phyloP scores from a whole-genome alignment of 2,888 invertebrate genomes.

The Hydrotaea diabolus region DNA sequence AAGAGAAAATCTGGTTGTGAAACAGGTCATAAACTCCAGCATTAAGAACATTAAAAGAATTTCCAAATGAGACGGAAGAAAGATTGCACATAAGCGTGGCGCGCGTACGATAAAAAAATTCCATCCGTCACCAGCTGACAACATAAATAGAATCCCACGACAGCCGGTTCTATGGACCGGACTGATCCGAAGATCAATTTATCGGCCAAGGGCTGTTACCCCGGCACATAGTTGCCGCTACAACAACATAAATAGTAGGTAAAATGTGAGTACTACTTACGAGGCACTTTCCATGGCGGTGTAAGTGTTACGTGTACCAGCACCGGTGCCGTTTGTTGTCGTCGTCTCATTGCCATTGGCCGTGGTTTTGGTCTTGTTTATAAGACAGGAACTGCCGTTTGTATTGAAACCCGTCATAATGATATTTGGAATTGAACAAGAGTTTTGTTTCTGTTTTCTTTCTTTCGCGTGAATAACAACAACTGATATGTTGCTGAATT shows the following conservation, averaged over 20 bases:
- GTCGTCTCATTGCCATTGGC: slow-evolving; percentile 67
- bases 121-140: too few species aligned
- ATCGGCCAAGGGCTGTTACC: too few species aligned
- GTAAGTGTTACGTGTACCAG: slow-evolving; percentile 71
- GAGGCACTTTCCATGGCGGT: slow-evolving; percentile 73
- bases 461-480: too few species aligned
- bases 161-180: too few species aligned
- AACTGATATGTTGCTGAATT: slow-evolving; percentile 12
- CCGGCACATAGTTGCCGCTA: too few species aligned
- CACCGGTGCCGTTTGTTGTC: slow-evolving; percentile 45
- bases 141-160: too few species aligned
- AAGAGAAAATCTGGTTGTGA: background rate
- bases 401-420: slow-evolving; percentile 73
- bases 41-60: background rate
- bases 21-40: background rate
- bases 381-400: slow-evolving; percentile 67
- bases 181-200: too few species aligned
- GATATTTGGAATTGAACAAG: background rate
- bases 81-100: background rate
- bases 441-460: slow-evolving; percentile 22
- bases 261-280: too few species aligned
- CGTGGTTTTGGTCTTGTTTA: slow-evolving; percentile 64
- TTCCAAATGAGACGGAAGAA: background rate
- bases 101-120: background rate
- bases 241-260: background rate